phyloP scores from a whole-genome alignment of 2,888 invertebrate genomes.

The Lochmaea capreae region DNA sequence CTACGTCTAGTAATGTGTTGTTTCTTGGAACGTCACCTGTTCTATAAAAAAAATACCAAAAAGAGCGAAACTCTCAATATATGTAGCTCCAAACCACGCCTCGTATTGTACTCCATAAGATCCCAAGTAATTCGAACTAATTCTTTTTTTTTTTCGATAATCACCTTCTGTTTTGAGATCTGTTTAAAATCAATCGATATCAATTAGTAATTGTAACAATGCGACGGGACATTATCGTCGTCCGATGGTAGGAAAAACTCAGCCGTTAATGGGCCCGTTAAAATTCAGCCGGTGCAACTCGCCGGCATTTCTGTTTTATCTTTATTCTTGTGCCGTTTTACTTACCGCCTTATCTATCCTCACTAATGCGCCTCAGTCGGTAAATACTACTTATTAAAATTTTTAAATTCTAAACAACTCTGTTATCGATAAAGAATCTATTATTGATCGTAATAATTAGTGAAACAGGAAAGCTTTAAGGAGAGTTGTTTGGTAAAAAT shows the following conservation, averaged over 20 bases:
- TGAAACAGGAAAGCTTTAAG: neutral
- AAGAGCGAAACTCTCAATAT: constrained; percentile 35
- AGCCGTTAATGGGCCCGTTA: constrained; percentile 55
- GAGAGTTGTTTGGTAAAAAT: neutral
- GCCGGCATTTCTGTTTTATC: constrained; percentile 56
- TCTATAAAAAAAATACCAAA: constrained; percentile 19
- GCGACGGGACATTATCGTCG: constrained; percentile 52
- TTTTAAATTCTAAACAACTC: constrained; percentile 13
- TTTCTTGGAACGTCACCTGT: neutral
- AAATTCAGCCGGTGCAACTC: constrained; percentile 55
- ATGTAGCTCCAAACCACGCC: constrained; percentile 29
- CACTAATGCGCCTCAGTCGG: constrained; percentile 45
- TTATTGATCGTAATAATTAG: constrained; percentile 22
- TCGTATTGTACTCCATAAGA: constrained; percentile 34
- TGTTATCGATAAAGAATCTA: constrained; percentile 10
- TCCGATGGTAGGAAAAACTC: constrained; percentile 48
- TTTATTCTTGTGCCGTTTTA: constrained; percentile 54
- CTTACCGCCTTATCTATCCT: constrained; percentile 54
- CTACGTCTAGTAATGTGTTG: constrained; percentile 3
- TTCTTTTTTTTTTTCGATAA: constrained; percentile 44
- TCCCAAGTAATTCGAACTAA: constrained; percentile 29
- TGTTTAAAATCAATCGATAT: constrained; percentile 52
- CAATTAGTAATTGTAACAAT: constrained; percentile 59
- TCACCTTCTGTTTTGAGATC: constrained; percentile 45
- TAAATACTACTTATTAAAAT: constrained; percentile 15